A percentile compares a stretch with the other conserved stretches of the same genome.
Conservation (phyloP, 2,888 invertebrate species). For the Apeira syringaria region DNA sequence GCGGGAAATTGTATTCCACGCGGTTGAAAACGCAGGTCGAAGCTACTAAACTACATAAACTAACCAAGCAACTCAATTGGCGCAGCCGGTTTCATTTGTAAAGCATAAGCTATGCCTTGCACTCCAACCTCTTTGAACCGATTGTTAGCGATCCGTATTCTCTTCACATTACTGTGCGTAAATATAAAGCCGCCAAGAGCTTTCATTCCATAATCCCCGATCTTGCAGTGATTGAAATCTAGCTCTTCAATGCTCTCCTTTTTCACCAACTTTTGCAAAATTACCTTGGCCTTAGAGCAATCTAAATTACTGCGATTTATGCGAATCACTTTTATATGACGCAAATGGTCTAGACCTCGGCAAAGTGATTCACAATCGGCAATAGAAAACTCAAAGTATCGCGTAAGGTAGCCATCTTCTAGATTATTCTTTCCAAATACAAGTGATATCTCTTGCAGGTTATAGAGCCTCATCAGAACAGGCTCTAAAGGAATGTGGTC, state of each 20-base stretch:
- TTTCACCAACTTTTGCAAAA: constrained; percentile 79
- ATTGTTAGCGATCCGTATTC: constrained; percentile 81
- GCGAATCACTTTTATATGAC: constrained; percentile 74
- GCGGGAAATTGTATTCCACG: no score
- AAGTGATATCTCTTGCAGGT: constrained; percentile 77
- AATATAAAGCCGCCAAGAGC: constrained; percentile 84
- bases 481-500: constrained; percentile 85
- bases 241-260: constrained; percentile 81
- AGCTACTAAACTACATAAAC: no score
- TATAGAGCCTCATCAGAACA: constrained; percentile 76
- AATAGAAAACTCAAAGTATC: constrained; percentile 85
- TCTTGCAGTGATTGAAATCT: constrained; percentile 86
- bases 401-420: constrained; percentile 78
- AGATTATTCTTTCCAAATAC: constrained; percentile 72
- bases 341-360: constrained; percentile 70
- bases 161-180: constrained; percentile 70
- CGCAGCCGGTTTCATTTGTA: constrained; percentile 75
- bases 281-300: constrained; percentile 81
- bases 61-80: constrained; percentile 72
- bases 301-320: constrained; percentile 85
- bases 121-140: constrained; percentile 79
- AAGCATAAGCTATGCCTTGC: constrained; percentile 78
- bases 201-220: constrained; percentile 85
- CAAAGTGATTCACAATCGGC: constrained; percentile 84
- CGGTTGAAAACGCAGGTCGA: no score